Evolutionary conservation across 2,113 vertebrate genomes (phyloP).

Genomic region (Tylochromis polylepis): DNA sequence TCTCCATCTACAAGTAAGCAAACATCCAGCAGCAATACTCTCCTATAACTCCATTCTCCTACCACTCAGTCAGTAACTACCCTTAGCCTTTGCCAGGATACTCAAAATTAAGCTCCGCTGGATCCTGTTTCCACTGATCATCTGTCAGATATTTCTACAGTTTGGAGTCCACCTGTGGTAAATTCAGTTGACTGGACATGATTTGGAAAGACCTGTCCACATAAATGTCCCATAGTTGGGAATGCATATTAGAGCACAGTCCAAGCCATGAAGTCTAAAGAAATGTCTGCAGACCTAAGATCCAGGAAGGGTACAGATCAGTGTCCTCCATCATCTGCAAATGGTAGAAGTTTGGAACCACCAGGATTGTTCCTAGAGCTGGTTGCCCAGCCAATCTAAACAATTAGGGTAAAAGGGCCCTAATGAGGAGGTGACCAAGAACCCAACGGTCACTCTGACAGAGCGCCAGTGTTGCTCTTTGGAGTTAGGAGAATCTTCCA

Average conservation of each 20-base stretch:
- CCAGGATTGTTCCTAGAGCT: background rate
- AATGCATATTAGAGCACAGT: background rate
- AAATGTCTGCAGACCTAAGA: background rate
- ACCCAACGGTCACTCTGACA: background rate
- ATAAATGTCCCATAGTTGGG: background rate
- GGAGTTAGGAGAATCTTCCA: background rate
- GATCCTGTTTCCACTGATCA: background rate
- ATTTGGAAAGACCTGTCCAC: background rate
- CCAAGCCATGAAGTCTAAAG: background rate
- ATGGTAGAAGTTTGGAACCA: background rate
- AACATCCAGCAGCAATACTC: too few relatives aligned
- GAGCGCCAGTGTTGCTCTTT: background rate
- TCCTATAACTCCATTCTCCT: too few relatives aligned
- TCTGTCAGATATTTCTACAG: background rate
- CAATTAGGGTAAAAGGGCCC: background rate
- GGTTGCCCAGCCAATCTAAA: background rate
- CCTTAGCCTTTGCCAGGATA: background rate
- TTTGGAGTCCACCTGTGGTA: background rate
- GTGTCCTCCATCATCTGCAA: background rate
- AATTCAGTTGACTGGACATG: background rate
- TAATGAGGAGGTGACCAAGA: background rate
- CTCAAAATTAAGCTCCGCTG: background rate
- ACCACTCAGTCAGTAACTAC: too few relatives aligned
- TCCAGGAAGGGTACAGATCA: fast-evolving
- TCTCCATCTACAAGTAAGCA: too few relatives aligned